phyloP scores from a whole-genome alignment of 2,888 invertebrate species.

The Scaptomyza reducta region DNA sequence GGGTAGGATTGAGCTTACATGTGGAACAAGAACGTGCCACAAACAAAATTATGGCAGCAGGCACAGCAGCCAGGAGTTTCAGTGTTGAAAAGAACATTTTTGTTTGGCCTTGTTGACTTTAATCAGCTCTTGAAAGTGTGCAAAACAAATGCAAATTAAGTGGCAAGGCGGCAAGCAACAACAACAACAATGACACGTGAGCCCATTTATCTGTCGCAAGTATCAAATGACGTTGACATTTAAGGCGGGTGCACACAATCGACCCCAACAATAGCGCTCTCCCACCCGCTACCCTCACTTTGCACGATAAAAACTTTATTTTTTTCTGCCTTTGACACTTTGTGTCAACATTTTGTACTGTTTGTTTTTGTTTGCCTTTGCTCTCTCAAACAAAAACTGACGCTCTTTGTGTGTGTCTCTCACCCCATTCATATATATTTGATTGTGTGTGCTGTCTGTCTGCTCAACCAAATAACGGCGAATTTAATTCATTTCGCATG shows the following conservation, averaged over 20 bases:
- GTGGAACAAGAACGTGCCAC: conserved; percentile 44
- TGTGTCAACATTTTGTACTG: conserved; percentile 48
- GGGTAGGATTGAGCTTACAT: background rate
- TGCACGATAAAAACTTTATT: conserved; percentile 46
- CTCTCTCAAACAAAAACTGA: conserved; percentile 36
- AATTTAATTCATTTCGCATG: conserved; percentile 70
- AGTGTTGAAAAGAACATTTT: conserved; percentile 23
- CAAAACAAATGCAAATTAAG: conserved; percentile 55
- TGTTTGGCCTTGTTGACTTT: conserved; percentile 38
- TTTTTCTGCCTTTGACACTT: conserved; percentile 40
- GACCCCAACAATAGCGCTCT: background rate
- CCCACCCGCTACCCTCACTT: background rate
- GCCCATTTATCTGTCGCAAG: conserved; percentile 28
- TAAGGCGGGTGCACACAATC: background rate
- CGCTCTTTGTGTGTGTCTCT: conserved; percentile 11
- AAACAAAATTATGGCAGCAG: conserved; percentile 35
- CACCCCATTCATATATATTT: background rate
- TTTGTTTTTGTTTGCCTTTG: conserved; percentile 28
- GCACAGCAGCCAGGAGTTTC: background rate
- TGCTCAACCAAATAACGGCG: conserved; percentile 46
- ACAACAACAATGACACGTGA: conserved; percentile 19
- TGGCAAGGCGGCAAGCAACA: conserved; percentile 24
- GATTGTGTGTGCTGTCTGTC: background rate
- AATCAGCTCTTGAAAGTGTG: conserved; percentile 49
- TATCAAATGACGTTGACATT: conserved; percentile 31